Conservation (phyloP, 2,113 vertebrate genomes). For the Coregonus clupeaformis region DNA sequence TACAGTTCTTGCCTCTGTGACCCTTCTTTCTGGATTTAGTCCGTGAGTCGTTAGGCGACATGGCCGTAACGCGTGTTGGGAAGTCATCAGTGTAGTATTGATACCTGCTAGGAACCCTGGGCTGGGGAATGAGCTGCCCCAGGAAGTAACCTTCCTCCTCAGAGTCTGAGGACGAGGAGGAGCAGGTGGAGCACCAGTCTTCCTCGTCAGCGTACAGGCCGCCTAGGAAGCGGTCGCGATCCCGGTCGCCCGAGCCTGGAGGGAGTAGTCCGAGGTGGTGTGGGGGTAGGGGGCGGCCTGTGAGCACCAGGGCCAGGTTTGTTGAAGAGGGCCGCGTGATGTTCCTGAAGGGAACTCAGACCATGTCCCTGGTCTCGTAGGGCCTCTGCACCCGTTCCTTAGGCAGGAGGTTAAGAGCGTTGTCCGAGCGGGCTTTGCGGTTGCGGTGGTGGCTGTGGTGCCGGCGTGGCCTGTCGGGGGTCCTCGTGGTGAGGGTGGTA, state of each 20-base stretch:
- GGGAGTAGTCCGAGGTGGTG: constrained; percentile 78
- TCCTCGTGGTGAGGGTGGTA: constrained; percentile 64
- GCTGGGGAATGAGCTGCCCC: constrained; percentile 93
- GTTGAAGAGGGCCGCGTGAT: constrained; percentile 65
- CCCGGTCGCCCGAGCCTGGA: constrained; percentile 74
- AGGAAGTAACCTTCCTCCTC: constrained; percentile 97
- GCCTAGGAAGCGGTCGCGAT: constrained; percentile 77
- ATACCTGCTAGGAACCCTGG: constrained; percentile 75
- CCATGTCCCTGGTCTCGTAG: constrained; percentile 51
- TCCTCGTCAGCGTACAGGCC: constrained; percentile 85
- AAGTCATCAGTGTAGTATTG: constrained; percentile 87
- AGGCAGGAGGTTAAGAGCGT: constrained; percentile 85
- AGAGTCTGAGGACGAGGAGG: constrained; percentile 90
- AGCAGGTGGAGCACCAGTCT: constrained; percentile 90
- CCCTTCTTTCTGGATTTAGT: constrained; percentile 87
- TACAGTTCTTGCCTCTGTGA: constrained; percentile 95
- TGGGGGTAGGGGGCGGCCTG: constrained; percentile 72
- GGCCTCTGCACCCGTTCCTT: constrained; percentile 80
- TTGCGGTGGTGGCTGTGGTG: constrained; percentile 79
- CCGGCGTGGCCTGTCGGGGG: constrained; percentile 27
- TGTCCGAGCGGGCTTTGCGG: constrained; percentile 90
- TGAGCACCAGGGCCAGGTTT: constrained; percentile 35
- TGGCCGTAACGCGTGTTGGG: constrained; percentile 78
- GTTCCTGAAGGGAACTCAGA: constrained; percentile 67
- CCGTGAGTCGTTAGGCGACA: constrained; percentile 81